These are phyloP conservation scores for Petaurus breviceps DNA, from an alignment of 2,113 vertebrate genomes.

Conservation along the genomic window DNA sequence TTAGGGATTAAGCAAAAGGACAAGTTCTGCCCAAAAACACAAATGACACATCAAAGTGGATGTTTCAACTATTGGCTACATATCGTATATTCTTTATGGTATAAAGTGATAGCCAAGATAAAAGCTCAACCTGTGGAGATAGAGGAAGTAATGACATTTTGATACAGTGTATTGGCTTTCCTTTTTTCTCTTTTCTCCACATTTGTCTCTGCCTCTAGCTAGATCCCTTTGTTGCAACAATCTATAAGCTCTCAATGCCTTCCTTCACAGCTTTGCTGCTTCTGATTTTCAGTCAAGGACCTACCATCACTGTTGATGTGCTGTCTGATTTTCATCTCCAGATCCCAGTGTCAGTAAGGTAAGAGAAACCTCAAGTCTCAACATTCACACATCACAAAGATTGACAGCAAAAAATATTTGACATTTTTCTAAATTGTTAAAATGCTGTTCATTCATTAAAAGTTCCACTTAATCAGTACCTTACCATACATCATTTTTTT, in stretches of 20 bases:
- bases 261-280: background rate
- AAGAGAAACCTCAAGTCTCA: background rate
- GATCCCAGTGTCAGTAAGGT: background rate
- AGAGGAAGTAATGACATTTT: background rate
- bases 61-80: conserved; percentile 26
- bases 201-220: background rate
- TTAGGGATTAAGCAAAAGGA: conserved; percentile 47
- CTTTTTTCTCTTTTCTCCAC: background rate
- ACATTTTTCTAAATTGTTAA: background rate
- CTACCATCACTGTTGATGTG: background rate
- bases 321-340: background rate
- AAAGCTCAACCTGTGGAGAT: conserved; percentile 24
- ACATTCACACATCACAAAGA: background rate
- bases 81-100: conserved; percentile 3
- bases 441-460: background rate
- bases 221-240: background rate
- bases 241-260: background rate
- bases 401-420: background rate
- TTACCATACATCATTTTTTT: background rate
- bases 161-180: background rate
- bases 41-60: conserved; percentile 47
- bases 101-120: conserved; percentile 41
- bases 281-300: background rate
- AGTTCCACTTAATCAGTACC: background rate
- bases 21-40: conserved; percentile 9